phyloP scores from a whole-genome alignment of 1,140 invertebrate species.

The Nebria ingens region DNA sequence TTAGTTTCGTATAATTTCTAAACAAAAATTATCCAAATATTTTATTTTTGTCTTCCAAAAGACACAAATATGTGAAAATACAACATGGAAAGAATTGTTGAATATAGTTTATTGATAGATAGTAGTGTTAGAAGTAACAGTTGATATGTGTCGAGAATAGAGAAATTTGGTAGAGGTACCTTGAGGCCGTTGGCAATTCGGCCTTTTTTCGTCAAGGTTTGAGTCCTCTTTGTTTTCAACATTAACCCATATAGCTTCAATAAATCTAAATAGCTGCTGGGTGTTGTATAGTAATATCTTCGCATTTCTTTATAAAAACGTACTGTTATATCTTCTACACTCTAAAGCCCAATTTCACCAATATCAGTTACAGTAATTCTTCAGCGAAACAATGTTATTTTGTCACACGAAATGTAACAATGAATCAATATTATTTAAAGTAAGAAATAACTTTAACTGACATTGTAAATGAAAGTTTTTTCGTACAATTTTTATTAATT shows the following conservation, averaged over 20 bases:
- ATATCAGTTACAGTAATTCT: no score
- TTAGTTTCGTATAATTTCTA: conserved; percentile 81
- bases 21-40: conserved; percentile 19
- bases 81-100: no score
- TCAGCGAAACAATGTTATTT: conserved; percentile 10
- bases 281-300: conserved; percentile 78
- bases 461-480: no score
- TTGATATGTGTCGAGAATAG: no score
- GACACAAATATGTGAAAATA: no score
- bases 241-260: conserved; percentile 67
- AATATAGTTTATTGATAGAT: not conserved
- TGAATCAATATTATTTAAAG: conserved; percentile 10
- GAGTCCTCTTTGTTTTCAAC: conserved; percentile 51
- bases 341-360: conserved; percentile 40
- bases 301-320: conserved; percentile 71
- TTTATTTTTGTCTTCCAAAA: not conserved
- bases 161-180: conserved; percentile 32
- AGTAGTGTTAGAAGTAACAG: no score
- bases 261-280: conserved; percentile 78
- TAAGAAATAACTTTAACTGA: no score
- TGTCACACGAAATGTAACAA: conserved; percentile 5
- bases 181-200: conserved; percentile 66
- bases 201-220: conserved; percentile 54
- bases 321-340: conserved; percentile 62
- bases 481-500: conserved; percentile 11